Percentiles rank a stretch among this genome's conserved stretches.
Conservation (phyloP, 2,888 invertebrate genomes). For the Melinaea menophilus region DNA sequence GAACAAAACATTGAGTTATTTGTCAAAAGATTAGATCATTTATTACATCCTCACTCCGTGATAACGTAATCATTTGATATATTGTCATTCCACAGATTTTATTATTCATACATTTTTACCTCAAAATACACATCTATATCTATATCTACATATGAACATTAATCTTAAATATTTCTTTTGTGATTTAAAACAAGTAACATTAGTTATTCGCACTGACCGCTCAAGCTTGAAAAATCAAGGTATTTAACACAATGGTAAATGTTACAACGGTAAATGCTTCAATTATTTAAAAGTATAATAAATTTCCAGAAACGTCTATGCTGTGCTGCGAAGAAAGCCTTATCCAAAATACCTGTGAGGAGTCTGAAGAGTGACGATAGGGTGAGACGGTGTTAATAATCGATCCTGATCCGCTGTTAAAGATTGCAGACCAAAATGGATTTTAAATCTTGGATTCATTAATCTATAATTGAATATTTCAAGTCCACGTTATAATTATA, state of each 20-base stretch:
- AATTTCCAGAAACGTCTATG: constrained; percentile 88
- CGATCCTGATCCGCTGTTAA: not conserved
- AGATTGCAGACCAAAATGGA: not conserved
- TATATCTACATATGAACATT: not conserved
- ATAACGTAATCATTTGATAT: not conserved
- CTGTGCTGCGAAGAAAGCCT: constrained; percentile 94
- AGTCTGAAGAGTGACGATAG: constrained; percentile 91
- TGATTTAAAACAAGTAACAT: not conserved
- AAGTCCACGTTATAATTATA: too few relatives aligned
- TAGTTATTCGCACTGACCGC: not conserved
- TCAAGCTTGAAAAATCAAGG: not conserved
- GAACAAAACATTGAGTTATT: too few relatives aligned
- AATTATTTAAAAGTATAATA: constrained; percentile 19
- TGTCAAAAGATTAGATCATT: too few relatives aligned
- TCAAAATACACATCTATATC: not conserved
- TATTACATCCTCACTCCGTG: not conserved
- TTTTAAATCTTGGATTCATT: too few relatives aligned
- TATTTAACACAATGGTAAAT: not conserved
- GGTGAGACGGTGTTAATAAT: constrained; percentile 67
- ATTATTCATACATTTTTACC: not conserved
- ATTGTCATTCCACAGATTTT: not conserved
- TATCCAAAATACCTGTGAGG: constrained; percentile 95
- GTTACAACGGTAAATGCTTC: not conserved
- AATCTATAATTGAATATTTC: too few relatives aligned
- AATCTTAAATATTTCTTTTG: not conserved